phyloP scores from a whole-genome alignment of 2,113 vertebrate genomes.

The Phainopepla nitens region DNA sequence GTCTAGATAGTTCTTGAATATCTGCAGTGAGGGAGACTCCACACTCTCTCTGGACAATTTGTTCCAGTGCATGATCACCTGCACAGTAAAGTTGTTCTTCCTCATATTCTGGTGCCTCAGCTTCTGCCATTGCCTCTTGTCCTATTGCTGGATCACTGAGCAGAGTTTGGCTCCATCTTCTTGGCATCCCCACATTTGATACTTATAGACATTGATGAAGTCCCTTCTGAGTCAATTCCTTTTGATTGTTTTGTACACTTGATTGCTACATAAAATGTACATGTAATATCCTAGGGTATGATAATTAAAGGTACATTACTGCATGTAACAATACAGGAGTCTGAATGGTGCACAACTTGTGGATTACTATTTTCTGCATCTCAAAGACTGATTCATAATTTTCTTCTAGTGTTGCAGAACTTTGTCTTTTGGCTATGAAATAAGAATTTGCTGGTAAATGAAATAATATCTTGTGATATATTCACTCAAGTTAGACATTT shows the following conservation, averaged over 20 bases:
- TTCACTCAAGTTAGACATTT: not conserved
- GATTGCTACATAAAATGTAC: not conserved
- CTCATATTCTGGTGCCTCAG: not conserved
- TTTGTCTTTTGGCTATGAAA: not conserved
- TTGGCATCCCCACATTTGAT: not conserved
- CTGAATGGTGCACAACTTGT: not conserved
- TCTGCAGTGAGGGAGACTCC: not conserved
- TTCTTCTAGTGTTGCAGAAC: not conserved
- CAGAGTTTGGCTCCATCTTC: not conserved
- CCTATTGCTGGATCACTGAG: not conserved
- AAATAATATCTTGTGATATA: not conserved
- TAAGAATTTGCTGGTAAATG: not conserved
- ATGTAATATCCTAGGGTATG: not conserved
- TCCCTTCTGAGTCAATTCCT: fast-evolving
- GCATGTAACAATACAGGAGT: not conserved
- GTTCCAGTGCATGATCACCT: fast-evolving
- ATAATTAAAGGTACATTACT: not conserved
- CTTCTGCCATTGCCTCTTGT: not conserved
- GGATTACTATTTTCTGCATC: not conserved
- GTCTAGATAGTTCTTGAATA: not conserved
- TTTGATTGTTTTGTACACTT: not conserved
- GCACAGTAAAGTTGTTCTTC: not conserved
- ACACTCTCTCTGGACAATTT: not conserved
- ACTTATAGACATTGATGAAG: not conserved
- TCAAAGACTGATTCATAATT: not conserved